Evolutionary conservation across 2,888 invertebrate genomes (phyloP).

Genomic region (Thymelicus acteon): DNA sequence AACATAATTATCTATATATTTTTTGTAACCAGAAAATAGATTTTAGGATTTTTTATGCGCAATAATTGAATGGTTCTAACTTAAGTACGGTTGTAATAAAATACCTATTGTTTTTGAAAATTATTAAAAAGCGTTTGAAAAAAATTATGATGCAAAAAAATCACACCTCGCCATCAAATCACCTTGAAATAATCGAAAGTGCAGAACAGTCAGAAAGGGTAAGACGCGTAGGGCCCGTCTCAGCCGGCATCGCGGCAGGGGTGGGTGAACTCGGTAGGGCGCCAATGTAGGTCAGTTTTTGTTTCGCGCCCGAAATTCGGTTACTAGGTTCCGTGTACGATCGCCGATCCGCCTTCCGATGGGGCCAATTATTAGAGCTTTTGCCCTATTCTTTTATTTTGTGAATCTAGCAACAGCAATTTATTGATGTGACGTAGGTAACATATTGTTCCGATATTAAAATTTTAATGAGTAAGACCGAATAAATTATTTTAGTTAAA

Average conservation of each 20-base stretch:
- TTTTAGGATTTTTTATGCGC: not conserved
- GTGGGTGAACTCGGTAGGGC: constrained; percentile 82
- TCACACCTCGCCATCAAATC: constrained; percentile 43
- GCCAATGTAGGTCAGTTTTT: constrained; percentile 84
- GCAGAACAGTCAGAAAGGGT: constrained; percentile 65
- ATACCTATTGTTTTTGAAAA: not conserved
- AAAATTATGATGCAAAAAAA: not conserved
- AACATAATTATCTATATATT: constrained; percentile 16
- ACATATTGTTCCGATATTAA: constrained; percentile 2
- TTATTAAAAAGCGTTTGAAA: constrained; percentile 8
- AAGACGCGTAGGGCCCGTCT: constrained; percentile 74
- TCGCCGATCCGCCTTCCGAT: constrained; percentile 48
- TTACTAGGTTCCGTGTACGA: constrained; percentile 73
- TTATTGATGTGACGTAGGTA: not conserved
- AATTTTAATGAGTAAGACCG: not conserved
- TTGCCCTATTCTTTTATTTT: constrained; percentile 32
- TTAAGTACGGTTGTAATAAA: not conserved
- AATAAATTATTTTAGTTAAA: not conserved
- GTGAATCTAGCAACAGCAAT: not conserved
- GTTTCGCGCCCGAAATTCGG: constrained; percentile 84
- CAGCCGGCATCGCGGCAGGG: constrained; percentile 61
- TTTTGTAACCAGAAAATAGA: constrained; percentile 11
- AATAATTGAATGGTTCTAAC: not conserved
- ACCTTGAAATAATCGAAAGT: constrained; percentile 72
- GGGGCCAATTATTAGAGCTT: constrained; percentile 35